Base-by-base conservation (phyloP, 2,888 invertebrate genomes). In the Cosmia pyralina region DNA sequence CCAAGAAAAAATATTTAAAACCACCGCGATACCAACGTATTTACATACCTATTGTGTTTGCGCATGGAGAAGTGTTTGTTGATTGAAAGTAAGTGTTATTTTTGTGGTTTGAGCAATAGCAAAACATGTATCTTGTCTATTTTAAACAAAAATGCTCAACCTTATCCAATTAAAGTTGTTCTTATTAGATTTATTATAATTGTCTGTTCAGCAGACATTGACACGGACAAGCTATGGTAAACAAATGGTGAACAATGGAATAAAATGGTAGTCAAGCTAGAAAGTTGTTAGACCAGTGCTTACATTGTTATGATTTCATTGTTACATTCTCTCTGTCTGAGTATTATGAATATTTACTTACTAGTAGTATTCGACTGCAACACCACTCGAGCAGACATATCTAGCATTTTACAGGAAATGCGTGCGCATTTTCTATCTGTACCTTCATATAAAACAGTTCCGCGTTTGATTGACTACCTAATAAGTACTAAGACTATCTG, bases 291-390 rank as follows among this genome's bases (percentile, higher is more conserved):
- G 55, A 64, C 66, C 28, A 72, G 68, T 34, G 59, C 46, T 62
- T 53, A 79, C 60, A 75, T 75, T 81, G 77, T 81, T 83, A 77
- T 77, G 65, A 81, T 77, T 83, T 75, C 77, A 83, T 85, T 81
- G 73, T 80, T 70, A 71, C 64, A 71, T 62, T 75, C 55, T 83
- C 64, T 80, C 50, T 79, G 77, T 67, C 41, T 4, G 38, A 38
- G 64, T 79, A 50, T 78, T 59, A 59, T 82, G 73, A 82, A 69
- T 83, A 83, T 78, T 78, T 69, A 72, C 66, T 63, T 78, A 69
- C n/a, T 38, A 38, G 11, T 41, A 63, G 38, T 34, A 52, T 62
- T 52, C 22, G 58, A 58, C 65, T 66, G 60, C 55, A 72, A 69
- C 11, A 58, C n/a, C 50, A 50, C 48, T 69, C 17, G 34, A 65